Percentiles rank a stretch among this genome's conserved stretches.
Evolutionary conservation across 2,113 vertebrate genomes (phyloP).

Genomic region (Tachysurus vachellii): DNA sequence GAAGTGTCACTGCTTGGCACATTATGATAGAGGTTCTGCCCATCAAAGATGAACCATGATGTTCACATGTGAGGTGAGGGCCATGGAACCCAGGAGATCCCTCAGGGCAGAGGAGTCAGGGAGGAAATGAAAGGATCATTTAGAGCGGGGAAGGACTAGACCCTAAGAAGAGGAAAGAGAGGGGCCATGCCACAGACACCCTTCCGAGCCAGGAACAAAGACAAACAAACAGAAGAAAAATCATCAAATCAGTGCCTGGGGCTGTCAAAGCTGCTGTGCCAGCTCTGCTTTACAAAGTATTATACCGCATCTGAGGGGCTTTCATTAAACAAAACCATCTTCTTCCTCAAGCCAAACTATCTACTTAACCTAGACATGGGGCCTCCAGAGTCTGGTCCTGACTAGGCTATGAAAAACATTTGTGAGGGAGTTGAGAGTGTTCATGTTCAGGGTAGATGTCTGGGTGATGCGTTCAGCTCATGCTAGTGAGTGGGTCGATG

Average conservation of each 20-base stretch:
- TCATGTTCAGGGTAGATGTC: conserved; percentile 40
- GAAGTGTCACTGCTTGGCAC: conserved; percentile 73
- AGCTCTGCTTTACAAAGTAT: conserved; percentile 39
- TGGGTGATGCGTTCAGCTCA: conserved; percentile 16
- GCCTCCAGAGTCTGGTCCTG: not conserved
- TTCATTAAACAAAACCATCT: conserved; percentile 49
- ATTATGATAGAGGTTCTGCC: conserved; percentile 79
- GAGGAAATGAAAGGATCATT: conserved; percentile 86
- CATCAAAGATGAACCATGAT: conserved; percentile 78
- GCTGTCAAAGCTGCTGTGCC: conserved; percentile 30
- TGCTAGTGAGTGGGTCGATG: conserved; percentile 35
- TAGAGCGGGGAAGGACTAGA: conserved; percentile 64
- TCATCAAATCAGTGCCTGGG: conserved; percentile 51
- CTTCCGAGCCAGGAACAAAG: conserved; percentile 49
- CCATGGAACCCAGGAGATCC: conserved; percentile 59
- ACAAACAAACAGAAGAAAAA: conserved; percentile 57
- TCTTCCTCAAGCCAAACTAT: conserved; percentile 20
- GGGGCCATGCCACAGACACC: conserved; percentile 59
- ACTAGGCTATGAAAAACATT: conserved; percentile 50
- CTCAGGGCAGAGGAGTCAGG: conserved; percentile 71
- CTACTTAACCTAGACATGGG: conserved; percentile 22
- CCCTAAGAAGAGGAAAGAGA: conserved; percentile 49
- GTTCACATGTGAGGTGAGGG: conserved; percentile 67
- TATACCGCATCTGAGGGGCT: conserved; percentile 43
- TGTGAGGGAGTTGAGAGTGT: conserved; percentile 35